Base-by-base conservation (phyloP, 2,888 invertebrate species). In the Caenorhabditis doughertyi region DNA sequence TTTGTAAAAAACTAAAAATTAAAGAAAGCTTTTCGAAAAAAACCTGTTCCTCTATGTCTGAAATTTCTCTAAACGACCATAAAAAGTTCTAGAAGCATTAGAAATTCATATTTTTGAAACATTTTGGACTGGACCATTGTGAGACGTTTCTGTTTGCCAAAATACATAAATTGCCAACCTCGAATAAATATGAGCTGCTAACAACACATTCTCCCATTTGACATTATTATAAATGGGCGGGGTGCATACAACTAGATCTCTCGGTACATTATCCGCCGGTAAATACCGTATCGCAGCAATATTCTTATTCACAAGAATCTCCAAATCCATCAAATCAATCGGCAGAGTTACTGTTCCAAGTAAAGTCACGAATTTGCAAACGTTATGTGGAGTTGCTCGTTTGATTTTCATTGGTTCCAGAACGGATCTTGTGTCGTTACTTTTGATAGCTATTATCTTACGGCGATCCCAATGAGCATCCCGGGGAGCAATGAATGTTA, bases 221-320 rank as follows among this genome's bases (percentile, higher is more conserved):
- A 60, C 68, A 44, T 60, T 68, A 18, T 53, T 39, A 32, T 77
- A 77, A 25, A 77, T 62, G 3, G 68, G 77, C 9, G 51, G 68
- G 0, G 77, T 77, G 35, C 77, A 77, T 0, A 77, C 68, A 0
- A 77, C 77, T 27, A 77, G 27, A 29, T 77, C 77, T 18, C 68
- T 51, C 18, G 11, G 42, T 49, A 27, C 51, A 16, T 68, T 62
- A 32, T 77, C 77, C 5, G 77, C 77, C 4, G 77, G 77, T 42
- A 68, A 7, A 32, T 77, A 77, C n/a, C 62, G 60, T 44, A 77
- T 77, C 21, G 47, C 39, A 0, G 62, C 77, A n/a, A 62, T 68
- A 53, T 77, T 62, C 16, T 56, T n/a, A n/a, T 77, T 77, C 44
- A 77, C 77, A 16, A 68, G 39, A 62, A 77, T 60, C 62, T 77